Conservation (phyloP, 2,113 vertebrate species). For the Paracanthobrama guichenoti region DNA sequence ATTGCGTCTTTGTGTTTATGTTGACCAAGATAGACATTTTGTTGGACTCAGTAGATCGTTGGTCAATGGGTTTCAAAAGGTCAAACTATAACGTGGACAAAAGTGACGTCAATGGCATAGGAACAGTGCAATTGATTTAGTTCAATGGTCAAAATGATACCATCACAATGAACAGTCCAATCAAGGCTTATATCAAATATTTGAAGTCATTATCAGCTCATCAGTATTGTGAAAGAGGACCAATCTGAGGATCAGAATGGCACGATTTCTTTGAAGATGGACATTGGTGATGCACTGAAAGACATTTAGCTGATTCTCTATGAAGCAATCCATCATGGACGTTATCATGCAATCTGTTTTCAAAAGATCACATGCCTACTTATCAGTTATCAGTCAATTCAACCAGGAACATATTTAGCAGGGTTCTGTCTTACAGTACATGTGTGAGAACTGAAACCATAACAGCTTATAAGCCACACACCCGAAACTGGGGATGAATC, state of each 20-base stretch:
- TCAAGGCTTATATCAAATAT: constrained; percentile 31
- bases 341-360: constrained; percentile 13
- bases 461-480: constrained; percentile 46
- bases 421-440: neutral
- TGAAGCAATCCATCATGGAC: neutral
- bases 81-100: constrained; percentile 29
- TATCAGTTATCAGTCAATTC: constrained; percentile 1
- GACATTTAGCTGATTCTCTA: neutral
- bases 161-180: constrained; percentile 39
- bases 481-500: constrained; percentile 52
- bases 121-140: constrained; percentile 30
- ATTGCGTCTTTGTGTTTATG: neutral
- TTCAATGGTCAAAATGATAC: constrained; percentile 37
- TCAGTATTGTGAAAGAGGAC: constrained; percentile 37
- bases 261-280: neutral
- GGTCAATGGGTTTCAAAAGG: constrained; percentile 2
- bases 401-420: constrained; percentile 6
- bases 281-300: neutral
- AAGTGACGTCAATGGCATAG: constrained; percentile 5
- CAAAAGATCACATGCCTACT: constrained; percentile 4
- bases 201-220: constrained; percentile 62
- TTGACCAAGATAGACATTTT: constrained; percentile 25
- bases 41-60: constrained; percentile 9
- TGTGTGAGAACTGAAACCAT: constrained; percentile 45
- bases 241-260: constrained; percentile 17